Base-by-base conservation (phyloP, 2,888 invertebrate species). In the Lasius fuliginosus region DNA sequence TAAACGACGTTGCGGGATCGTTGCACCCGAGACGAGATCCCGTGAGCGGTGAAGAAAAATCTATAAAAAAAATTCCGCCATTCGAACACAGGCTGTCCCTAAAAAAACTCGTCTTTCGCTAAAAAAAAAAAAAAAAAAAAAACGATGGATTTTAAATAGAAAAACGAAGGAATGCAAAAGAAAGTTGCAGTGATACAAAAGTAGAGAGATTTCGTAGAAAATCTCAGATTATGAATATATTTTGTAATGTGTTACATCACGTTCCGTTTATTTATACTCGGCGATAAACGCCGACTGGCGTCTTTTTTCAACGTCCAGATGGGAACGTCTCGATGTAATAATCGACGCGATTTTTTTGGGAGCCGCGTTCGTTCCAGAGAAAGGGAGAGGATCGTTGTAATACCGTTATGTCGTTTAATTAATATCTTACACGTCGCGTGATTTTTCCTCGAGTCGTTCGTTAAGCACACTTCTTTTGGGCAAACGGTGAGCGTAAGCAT, bases 1-100 rank as follows among this genome's bases (percentile, higher is more conserved):
- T 84, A 79, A 85, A 58, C 84, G 79, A 85, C 82, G 49, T 53
- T 40, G 77, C 82, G 85, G 42, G 87, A 88, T 82, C 88, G 88
- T 88, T 89, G 88, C 85, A 89, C 88, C 30, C 82, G 81, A 56
- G 30, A 64, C n/a, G 36, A 64, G 64, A 64, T 74, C 49, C 8
- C 60, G 33, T 46, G 62, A 27, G 56, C 15, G 11, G 12, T 3
- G 40, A 82, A 11, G 6, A 49, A 53, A 18, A 15, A n/a, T 4
- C 3, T 33, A 8, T n/a, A 60, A 40, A 27, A 8, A 56, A 71
- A 1, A 46, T 27, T 60, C 30, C 15, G 8, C 4, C 36, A 18
- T 36, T 36, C 53, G 15, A 12, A 8, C n/a, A 8, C 56, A 11
- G 6, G 27, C 3, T 4, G 23, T 36, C 23, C 18, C 27, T 23